Percentiles rank a stretch among this genome's conserved stretches.
Conservation (phyloP, 2,113 vertebrate genomes). For the Bubo scandiacus region DNA sequence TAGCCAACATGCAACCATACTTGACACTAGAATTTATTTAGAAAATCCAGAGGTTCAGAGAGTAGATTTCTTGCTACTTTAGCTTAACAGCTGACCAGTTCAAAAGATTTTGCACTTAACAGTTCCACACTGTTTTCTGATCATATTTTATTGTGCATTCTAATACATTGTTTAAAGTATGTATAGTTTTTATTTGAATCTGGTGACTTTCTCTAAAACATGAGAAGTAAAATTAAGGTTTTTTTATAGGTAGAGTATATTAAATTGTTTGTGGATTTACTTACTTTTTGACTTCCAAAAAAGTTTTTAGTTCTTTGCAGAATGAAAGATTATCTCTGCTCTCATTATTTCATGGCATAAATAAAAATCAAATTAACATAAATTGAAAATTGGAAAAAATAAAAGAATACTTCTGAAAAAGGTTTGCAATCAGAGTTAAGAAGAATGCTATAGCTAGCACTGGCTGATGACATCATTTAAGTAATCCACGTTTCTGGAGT, state of each 20-base stretch:
- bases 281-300: background rate
- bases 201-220: background rate
- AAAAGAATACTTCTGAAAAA: background rate
- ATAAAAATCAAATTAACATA: background rate
- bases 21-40: background rate
- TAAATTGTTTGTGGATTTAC: background rate
- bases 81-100: background rate
- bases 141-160: background rate
- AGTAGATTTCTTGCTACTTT: background rate
- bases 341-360: background rate
- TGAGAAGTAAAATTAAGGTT: background rate
- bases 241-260: background rate
- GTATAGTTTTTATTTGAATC: background rate
- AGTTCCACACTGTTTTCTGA: background rate
- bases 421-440: background rate
- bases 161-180: background rate
- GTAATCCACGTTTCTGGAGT: background rate
- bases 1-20: background rate
- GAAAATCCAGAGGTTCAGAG: background rate
- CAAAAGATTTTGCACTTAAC: background rate
- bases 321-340: background rate
- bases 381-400: background rate
- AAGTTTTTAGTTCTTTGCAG: background rate
- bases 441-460: background rate
- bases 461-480: background rate